Evolutionary conservation across 2,113 vertebrate genomes (phyloP), one percentile per base, ranked within the genome.

Genomic region (Pagrus major): DNA sequence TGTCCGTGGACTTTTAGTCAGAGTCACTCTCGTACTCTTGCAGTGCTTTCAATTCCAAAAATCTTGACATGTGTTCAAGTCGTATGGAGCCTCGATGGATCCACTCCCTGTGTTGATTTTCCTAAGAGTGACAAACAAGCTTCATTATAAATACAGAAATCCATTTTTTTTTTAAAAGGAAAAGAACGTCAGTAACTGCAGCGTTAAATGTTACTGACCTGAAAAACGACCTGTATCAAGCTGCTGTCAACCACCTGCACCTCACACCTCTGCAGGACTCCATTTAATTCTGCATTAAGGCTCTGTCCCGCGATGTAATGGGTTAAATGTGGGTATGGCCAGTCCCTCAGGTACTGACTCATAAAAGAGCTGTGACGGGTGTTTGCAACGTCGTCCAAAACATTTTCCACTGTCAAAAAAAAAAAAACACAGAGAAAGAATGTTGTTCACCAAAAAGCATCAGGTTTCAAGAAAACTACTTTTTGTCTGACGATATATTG

Each of bases 1-100:
- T 35, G 6, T 15, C n/a, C 15, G 60, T 56, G 23, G 14, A 3
- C 10, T 21, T 37, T 76, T 49, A 83, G 37, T 71, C 63, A 20
- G 47, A 86, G 46, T 71, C 21, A 33, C 64, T 21, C 5, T 47
- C 18, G 2, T 11, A 0, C 37, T 76, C 59, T 37, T 61, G 66
- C 37, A 0, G 59, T 4, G 0, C 35, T 35, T 60, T 78, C 71
- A 81, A 2, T 35, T 83, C 83, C 73, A 82, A 76, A 68, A 88
- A 82, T 31, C 66, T 58, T 14, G 96, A 95, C 94, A 97, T 96
- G 73, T 97, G 96, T 80, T 97, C 95, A 2, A 99, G 93, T 41
- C 96, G 95, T 0, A 96, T 96, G 51, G 98, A 98, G 2, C 97
- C 98, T 9, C 97, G 92, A 81, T 97, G 97, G 67, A 99, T 95